phyloP scores from a whole-genome alignment of 2,888 invertebrate genomes.

The Didymodactylos carnosus region DNA sequence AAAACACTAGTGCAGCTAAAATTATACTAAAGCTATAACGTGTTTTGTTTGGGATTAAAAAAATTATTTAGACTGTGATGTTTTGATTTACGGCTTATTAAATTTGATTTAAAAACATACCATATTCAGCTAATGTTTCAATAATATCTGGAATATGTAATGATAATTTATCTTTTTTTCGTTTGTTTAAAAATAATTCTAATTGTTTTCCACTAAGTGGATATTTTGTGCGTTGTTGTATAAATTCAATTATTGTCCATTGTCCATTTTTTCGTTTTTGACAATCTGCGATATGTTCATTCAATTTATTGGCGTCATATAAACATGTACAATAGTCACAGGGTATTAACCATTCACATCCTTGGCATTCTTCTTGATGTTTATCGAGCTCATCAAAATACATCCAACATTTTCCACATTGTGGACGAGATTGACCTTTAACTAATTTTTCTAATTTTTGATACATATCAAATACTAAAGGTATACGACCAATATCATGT shows the following conservation, averaged over 20 bases:
- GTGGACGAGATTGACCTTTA: background rate
- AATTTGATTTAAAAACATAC: too few relatives aligned
- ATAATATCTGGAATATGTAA: background rate
- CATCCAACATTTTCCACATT: background rate
- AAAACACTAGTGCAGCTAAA: background rate
- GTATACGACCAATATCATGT: background rate
- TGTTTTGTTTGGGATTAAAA: too few relatives aligned
- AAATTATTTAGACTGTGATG: too few relatives aligned
- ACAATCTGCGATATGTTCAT: background rate
- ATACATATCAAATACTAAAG: background rate
- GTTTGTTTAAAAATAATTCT: background rate
- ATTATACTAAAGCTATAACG: too few relatives aligned
- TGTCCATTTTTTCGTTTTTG: background rate
- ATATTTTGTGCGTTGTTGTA: background rate
- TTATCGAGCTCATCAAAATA: background rate
- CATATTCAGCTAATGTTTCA: background rate
- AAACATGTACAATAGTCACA: background rate
- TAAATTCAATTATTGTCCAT: background rate
- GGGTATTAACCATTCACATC: background rate
- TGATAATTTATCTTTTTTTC: background rate
- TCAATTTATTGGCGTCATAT: background rate
- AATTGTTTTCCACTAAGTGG: background rate
- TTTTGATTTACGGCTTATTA: too few relatives aligned
- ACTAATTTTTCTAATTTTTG: background rate
- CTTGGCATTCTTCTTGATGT: background rate